Percentiles rank a stretch among this genome's conserved stretches.
These are phyloP conservation scores for Dipodomys stephensi DNA, from an alignment of 2,113 vertebrate genomes.

Conservation along the genomic window DNA sequence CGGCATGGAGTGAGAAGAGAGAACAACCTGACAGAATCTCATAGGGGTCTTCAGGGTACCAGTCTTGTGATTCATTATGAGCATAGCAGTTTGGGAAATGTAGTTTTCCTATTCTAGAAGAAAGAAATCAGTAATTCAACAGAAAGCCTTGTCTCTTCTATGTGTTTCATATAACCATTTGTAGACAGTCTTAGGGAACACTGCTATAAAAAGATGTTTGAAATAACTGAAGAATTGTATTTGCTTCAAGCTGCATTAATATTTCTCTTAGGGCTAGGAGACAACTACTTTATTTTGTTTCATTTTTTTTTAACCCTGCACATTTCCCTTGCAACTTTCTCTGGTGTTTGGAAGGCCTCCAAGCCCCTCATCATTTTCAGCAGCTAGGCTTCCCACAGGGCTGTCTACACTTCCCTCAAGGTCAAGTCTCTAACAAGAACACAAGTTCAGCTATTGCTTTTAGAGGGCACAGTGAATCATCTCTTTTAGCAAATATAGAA, in stretches of 20 bases:
- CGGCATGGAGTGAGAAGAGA: neutral
- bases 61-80: neutral
- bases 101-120: neutral
- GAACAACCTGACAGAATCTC: neutral
- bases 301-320: neutral
- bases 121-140: neutral
- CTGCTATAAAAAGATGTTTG: neutral
- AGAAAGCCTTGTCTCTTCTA: neutral
- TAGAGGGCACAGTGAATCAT: neutral
- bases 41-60: neutral
- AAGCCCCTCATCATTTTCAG: neutral
- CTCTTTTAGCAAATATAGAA: constrained; percentile 24
- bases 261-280: neutral
- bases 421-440: neutral
- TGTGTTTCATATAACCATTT: neutral
- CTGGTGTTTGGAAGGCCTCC: neutral
- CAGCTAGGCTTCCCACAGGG: neutral
- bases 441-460: constrained; percentile 23
- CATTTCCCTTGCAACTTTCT: neutral
- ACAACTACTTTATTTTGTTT: neutral
- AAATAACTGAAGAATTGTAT: neutral
- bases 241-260: neutral
- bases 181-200: neutral
- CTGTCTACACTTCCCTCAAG: neutral
- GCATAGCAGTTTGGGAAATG: neutral